Evolutionary conservation across 1,140 invertebrate species (phyloP).

Genomic region (Battus philenor): DNA sequence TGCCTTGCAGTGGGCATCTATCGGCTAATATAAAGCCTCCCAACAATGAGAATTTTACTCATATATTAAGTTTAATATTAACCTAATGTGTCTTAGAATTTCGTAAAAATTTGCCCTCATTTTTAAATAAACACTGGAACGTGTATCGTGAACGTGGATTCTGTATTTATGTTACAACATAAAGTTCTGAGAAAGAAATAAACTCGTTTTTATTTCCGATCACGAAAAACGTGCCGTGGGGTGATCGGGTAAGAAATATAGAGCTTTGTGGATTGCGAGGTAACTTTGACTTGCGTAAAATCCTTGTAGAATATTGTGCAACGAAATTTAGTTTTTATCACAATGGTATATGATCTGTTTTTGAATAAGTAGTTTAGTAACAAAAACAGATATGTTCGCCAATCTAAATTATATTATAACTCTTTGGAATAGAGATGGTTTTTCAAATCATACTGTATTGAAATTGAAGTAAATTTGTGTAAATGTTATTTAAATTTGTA

Average conservation of each 20-base stretch:
- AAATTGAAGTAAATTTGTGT: background rate
- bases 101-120: too few relatives aligned
- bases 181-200: too few relatives aligned
- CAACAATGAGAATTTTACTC: too few relatives aligned
- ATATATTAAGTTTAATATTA: too few relatives aligned
- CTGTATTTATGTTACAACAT: too few relatives aligned
- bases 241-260: slow-evolving; percentile 10
- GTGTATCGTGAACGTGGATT: too few relatives aligned
- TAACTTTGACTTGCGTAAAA: background rate
- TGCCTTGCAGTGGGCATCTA: too few relatives aligned
- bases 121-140: too few relatives aligned
- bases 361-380: background rate
- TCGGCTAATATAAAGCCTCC: too few relatives aligned
- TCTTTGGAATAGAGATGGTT: background rate
- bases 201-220: slow-evolving; percentile 3
- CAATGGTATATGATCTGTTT: background rate
- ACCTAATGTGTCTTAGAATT: too few relatives aligned
- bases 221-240: background rate
- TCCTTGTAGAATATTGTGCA: background rate
- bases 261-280: background rate
- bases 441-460: background rate
- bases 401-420: background rate
- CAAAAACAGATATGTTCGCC: background rate
- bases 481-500: background rate
- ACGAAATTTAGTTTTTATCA: background rate